phyloP scores from a whole-genome alignment of 2,888 invertebrate genomes.

The Brassicogethes aeneus region DNA sequence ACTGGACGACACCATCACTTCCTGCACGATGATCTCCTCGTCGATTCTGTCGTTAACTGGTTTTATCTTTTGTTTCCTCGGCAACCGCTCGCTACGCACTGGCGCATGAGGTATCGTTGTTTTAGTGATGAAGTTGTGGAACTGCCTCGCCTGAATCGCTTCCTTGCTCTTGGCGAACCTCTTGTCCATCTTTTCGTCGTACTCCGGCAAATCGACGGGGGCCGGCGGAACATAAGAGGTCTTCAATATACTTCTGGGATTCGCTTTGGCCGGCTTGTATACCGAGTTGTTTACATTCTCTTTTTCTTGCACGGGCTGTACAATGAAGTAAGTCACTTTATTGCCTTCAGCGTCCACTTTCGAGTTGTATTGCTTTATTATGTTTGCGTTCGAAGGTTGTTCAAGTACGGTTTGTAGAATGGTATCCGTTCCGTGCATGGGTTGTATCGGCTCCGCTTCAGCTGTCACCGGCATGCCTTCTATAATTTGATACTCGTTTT shows the following conservation, averaged over 20 bases:
- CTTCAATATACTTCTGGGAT: conserved; percentile 35
- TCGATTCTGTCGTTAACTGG: conserved; percentile 32
- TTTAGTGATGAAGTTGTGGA: conserved; percentile 33
- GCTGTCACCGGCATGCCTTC: conserved; percentile 31
- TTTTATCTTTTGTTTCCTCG: conserved; percentile 39
- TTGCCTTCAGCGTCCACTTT: conserved; percentile 15
- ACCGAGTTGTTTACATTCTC: conserved; percentile 30
- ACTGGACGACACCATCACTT: conserved; percentile 35
- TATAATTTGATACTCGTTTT: conserved; percentile 16
- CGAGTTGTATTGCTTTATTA: conserved; percentile 19
- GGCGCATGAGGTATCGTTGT: conserved; percentile 36
- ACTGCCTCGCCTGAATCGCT: conserved; percentile 29
- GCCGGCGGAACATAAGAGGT: conserved; percentile 18
- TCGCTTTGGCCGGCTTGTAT: conserved; percentile 17
- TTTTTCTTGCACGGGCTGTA: conserved; percentile 30
- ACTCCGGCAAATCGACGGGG: conserved; percentile 10
- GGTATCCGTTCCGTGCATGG: conserved; percentile 11
- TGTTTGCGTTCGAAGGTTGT: conserved; percentile 15
- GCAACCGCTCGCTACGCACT: conserved; percentile 32
- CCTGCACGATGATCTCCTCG: conserved; percentile 38
- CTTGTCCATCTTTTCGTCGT: conserved; percentile 19
- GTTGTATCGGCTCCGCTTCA: conserved; percentile 9
- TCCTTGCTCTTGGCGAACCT: conserved; percentile 31
- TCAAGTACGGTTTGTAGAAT: conserved; percentile 13
- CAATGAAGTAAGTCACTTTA: conserved; percentile 25